phyloP scores from a whole-genome alignment of 2,888 invertebrate species.

The Gryllus longicercus region DNA sequence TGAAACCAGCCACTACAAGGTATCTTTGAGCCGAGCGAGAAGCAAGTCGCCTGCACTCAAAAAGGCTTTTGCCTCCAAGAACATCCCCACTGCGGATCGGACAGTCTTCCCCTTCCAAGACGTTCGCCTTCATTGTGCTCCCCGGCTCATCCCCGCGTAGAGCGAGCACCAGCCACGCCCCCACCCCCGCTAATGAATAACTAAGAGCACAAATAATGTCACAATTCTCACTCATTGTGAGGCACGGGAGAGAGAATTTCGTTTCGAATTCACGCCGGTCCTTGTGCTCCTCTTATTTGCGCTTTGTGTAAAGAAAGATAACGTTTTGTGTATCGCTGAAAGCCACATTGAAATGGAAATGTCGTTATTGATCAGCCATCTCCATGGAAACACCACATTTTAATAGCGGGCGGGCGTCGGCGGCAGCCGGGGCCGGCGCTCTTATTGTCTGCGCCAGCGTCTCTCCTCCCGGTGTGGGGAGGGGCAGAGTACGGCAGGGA shows the following conservation, averaged over 20 bases:
- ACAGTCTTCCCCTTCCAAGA: too few species aligned
- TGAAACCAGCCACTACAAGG: too few species aligned
- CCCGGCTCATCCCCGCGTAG: too few species aligned
- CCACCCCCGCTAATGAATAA: not conserved
- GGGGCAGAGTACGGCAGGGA: too few species aligned
- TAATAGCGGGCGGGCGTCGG: not conserved
- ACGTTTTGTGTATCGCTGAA: constrained; percentile 1
- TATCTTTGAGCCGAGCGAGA: too few species aligned
- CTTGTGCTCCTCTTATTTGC: constrained; percentile 9
- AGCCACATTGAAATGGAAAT: constrained; percentile 17
- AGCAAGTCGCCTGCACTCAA: too few species aligned
- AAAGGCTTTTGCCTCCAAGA: too few species aligned
- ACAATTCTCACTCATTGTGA: constrained; percentile 5
- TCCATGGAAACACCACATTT: constrained; percentile 7
- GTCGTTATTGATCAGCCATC: constrained; percentile 3
- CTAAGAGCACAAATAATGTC: not conserved
- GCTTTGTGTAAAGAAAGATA: not conserved
- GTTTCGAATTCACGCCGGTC: constrained; percentile 4
- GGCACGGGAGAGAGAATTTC: not conserved
- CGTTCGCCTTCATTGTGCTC: too few species aligned
- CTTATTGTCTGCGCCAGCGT: not conserved
- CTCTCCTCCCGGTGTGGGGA: too few species aligned
- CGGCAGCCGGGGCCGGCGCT: not conserved
- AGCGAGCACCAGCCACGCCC: too few species aligned
- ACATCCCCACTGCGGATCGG: too few species aligned